Conservation (phyloP, 2,888 invertebrate genomes). For the Drosophila macrospina region DNA sequence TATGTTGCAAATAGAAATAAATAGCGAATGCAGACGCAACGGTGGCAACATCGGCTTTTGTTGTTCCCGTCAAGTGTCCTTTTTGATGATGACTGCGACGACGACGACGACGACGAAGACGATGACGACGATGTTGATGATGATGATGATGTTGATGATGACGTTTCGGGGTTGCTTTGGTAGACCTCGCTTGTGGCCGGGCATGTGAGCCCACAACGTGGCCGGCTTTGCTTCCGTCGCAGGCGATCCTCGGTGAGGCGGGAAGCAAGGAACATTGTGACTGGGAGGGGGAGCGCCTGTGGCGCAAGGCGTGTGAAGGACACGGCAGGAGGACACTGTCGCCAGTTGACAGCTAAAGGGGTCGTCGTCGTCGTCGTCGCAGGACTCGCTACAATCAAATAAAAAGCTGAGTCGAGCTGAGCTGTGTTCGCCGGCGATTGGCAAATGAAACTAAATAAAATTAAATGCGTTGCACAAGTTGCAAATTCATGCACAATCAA, state of each 20-base stretch:
- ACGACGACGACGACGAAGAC: slow-evolving; percentile 38
- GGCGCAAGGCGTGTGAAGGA: slow-evolving; percentile 67
- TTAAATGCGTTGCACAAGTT: slow-evolving; percentile 77
- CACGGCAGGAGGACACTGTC: slow-evolving; percentile 46
- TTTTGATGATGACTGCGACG: slow-evolving; percentile 70
- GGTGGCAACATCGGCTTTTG: slow-evolving; percentile 74
- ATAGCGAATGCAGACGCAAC: slow-evolving; percentile 53
- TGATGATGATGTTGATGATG: slow-evolving; percentile 23
- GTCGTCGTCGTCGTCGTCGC: slow-evolving; percentile 25
- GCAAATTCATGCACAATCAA: slow-evolving; percentile 75
- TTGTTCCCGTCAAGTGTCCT: slow-evolving; percentile 78
- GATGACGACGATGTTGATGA: slow-evolving; percentile 24
- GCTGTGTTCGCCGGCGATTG: slow-evolving; percentile 57
- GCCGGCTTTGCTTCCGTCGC: slow-evolving; percentile 67
- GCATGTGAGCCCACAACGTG: slow-evolving; percentile 81
- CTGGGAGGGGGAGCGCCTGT: slow-evolving; percentile 44
- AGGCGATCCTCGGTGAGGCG: slow-evolving; percentile 57
- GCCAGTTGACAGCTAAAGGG: slow-evolving; percentile 37
- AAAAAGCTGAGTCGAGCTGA: slow-evolving; percentile 4
- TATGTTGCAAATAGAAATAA: slow-evolving; percentile 74
- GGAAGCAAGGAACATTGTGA: neutral
- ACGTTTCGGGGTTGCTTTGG: slow-evolving; percentile 81
- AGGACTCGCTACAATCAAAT: slow-evolving; percentile 38
- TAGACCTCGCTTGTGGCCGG: slow-evolving; percentile 84
- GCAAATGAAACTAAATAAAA: slow-evolving; percentile 78